These are phyloP conservation scores for Siniperca scherzeri DNA, from an alignment of 2,797 vertebrate genomes.

Conservation along the genomic window DNA sequence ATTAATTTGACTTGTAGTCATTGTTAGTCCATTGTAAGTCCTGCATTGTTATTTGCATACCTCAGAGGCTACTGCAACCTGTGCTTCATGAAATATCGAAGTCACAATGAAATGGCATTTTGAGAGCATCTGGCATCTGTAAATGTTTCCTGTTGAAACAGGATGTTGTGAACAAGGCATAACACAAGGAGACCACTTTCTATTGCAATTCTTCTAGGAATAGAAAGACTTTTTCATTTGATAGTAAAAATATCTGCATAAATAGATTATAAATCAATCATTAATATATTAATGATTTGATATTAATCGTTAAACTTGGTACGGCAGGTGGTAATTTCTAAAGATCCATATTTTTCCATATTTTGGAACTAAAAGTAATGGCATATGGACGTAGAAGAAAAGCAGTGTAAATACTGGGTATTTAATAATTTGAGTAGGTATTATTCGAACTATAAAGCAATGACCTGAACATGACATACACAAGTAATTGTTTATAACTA, in stretches of 20 bases:
- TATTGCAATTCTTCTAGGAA: background rate
- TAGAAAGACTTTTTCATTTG: background rate
- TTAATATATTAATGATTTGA: background rate
- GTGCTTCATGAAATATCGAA: constrained; percentile 41
- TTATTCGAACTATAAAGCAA: background rate
- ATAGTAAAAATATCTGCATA: background rate
- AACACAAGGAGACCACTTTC: background rate
- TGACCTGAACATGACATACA: background rate
- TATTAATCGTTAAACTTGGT: background rate
- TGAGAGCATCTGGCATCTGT: background rate
- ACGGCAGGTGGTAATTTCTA: background rate
- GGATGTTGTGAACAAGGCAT: background rate
- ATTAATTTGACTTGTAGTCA: constrained; percentile 21
- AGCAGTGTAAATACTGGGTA: background rate
- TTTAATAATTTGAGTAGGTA: background rate
- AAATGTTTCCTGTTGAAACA: constrained; percentile 8
- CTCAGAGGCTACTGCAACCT: constrained; percentile 19
- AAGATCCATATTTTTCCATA: background rate
- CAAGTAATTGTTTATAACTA: background rate
- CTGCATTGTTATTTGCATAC: constrained; percentile 38
- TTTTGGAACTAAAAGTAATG: background rate
- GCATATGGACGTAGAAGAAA: background rate
- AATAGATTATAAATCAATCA: background rate
- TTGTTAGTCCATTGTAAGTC: constrained; percentile 3
- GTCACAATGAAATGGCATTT: constrained; percentile 35